Percentiles rank a stretch among this genome's conserved stretches.
Evolutionary conservation across 2,797 vertebrate genomes (phyloP).

Genomic region (Cetoscarus ocellatus): DNA sequence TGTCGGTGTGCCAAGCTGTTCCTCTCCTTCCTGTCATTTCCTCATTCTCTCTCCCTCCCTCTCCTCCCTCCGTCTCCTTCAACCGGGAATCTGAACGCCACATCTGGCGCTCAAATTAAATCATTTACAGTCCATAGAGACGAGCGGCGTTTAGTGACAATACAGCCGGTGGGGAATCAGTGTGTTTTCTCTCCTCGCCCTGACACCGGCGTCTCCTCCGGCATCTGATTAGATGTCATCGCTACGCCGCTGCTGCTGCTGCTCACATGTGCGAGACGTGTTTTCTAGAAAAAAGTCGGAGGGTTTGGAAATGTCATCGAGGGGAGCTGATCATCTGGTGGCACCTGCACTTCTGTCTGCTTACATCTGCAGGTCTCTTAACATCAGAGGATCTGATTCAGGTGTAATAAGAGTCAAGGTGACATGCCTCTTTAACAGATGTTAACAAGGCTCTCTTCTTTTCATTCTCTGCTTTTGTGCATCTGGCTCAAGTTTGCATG

Average conservation of each 20-base stretch:
- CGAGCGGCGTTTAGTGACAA: constrained; percentile 75
- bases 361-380: constrained; percentile 55
- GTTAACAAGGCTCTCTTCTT: constrained; percentile 40
- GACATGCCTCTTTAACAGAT: constrained; percentile 1
- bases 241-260: not conserved
- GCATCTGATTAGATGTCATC: constrained; percentile 75
- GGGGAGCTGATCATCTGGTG: constrained; percentile 67
- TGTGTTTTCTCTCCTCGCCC: constrained; percentile 72
- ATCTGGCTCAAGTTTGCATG: constrained; percentile 2
- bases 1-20: constrained; percentile 76
- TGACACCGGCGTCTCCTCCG: constrained; percentile 66
- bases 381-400: constrained; percentile 18
- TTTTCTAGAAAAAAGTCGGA: constrained; percentile 46
- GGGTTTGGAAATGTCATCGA: constrained; percentile 57
- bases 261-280: constrained; percentile 65
- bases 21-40: constrained; percentile 85
- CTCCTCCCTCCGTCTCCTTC: constrained; percentile 62
- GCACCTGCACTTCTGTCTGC: constrained; percentile 62
- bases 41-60: constrained; percentile 67
- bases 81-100: constrained; percentile 72
- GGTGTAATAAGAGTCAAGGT: not conserved
- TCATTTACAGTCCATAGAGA: constrained; percentile 83
- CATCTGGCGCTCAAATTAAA: constrained; percentile 84
- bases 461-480: not conserved
- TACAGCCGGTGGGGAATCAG: constrained; percentile 79